phyloP scores from a whole-genome alignment of 2,888 invertebrate genomes.

The Micropterix aruncella region DNA sequence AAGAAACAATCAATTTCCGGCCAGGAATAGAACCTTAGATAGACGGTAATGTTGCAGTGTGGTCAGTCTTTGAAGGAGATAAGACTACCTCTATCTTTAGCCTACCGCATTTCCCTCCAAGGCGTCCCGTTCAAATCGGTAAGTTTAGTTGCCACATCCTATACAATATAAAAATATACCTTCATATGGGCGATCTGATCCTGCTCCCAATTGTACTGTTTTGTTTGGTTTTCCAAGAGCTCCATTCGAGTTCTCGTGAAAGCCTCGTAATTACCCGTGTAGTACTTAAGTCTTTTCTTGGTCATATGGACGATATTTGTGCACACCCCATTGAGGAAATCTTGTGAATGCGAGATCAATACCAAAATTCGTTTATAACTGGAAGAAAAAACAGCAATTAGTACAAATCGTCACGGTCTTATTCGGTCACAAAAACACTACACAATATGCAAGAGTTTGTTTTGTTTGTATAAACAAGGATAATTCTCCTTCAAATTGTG shows the following conservation, averaged over 20 bases:
- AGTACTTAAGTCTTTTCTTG: slow-evolving; percentile 87
- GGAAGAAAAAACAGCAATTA: slow-evolving; percentile 12
- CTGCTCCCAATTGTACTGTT: slow-evolving; percentile 99
- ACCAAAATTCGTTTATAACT: slow-evolving; percentile 94
- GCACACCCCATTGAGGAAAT: slow-evolving; percentile 96
- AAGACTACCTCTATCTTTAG: too few species aligned
- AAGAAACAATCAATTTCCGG: too few species aligned
- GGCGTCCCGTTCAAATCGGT: too few species aligned
- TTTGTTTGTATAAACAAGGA: too few species aligned
- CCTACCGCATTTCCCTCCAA: too few species aligned
- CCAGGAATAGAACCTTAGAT: too few species aligned
- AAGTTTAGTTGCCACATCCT: not conserved
- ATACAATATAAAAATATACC: slow-evolving; percentile 27
- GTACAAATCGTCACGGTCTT: too few species aligned
- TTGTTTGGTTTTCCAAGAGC: slow-evolving; percentile 94
- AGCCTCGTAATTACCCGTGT: slow-evolving; percentile 93
- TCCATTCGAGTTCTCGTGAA: slow-evolving; percentile 91
- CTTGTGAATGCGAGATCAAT: slow-evolving; percentile 97
- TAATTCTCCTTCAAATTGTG: too few species aligned
- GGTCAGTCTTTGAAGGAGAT: too few species aligned
- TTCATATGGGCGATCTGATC: slow-evolving; percentile 99
- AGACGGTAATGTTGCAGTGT: too few species aligned
- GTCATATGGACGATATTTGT: slow-evolving; percentile 94
- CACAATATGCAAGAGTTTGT: too few species aligned
- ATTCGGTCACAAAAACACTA: too few species aligned